Conservation (phyloP, 2,113 vertebrate species). For the Sebastes fasciatus region DNA sequence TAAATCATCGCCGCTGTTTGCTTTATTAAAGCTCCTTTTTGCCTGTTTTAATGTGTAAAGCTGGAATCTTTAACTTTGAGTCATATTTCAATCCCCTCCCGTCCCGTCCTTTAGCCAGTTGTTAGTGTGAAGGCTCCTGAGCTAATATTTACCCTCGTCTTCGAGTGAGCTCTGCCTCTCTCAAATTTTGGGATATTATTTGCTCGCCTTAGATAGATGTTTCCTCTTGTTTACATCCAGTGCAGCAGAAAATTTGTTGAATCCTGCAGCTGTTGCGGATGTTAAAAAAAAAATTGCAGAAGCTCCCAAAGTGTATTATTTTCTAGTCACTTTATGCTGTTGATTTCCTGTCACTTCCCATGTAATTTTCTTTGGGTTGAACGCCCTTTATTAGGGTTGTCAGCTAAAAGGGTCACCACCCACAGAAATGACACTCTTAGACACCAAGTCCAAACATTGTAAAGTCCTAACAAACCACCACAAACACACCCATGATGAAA, state of each 20-base stretch:
- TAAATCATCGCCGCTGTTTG: constrained; percentile 74
- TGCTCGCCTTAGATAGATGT: neutral
- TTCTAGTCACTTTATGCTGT: neutral
- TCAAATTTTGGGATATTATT: neutral
- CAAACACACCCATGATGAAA: neutral
- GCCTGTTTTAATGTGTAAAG: constrained; percentile 44
- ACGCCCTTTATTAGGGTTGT: neutral
- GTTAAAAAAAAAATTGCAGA: neutral
- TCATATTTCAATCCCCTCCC: constrained; percentile 19
- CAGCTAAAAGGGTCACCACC: constrained; percentile 6
- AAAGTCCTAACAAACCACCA: neutral
- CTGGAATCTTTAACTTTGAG: constrained; percentile 43
- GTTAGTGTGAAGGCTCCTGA: neutral
- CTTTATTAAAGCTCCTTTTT: constrained; percentile 62
- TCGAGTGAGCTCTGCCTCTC: neutral
- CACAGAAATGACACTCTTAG: neutral
- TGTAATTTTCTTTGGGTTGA: neutral
- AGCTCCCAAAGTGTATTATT: neutral
- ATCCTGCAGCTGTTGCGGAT: neutral
- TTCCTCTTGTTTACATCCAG: constrained; percentile 17
- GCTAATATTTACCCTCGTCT: constrained; percentile 34
- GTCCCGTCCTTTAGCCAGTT: constrained; percentile 16
- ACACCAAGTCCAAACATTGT: neutral
- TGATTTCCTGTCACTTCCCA: neutral
- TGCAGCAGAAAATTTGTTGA: neutral